A percentile compares a stretch with the other conserved stretches of the same genome.
phyloP scores from a whole-genome alignment of 2,888 invertebrate genomes.

The Fissipunctia ypsillon region DNA sequence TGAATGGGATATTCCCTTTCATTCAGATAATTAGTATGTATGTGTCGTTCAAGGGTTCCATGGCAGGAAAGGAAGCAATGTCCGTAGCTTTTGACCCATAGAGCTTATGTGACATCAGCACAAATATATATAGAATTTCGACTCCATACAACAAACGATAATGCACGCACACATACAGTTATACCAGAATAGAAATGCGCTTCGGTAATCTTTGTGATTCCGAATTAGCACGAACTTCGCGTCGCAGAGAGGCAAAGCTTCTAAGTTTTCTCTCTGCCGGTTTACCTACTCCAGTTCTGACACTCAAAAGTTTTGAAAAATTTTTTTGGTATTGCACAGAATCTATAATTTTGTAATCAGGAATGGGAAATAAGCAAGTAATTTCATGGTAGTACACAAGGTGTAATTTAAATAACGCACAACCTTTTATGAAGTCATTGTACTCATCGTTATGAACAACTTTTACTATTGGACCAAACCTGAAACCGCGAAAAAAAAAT shows the following conservation, averaged over 20 bases:
- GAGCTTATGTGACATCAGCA: not conserved
- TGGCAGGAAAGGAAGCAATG: not conserved
- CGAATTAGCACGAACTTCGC: not conserved
- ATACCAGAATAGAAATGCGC: not conserved
- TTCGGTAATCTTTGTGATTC: not conserved
- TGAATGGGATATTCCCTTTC: conserved; percentile 43
- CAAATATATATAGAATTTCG: not conserved
- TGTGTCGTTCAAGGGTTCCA: conserved; percentile 10
- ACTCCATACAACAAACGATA: not conserved
- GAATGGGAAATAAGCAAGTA: no score
- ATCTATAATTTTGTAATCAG: not conserved
- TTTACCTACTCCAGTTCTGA: no score
- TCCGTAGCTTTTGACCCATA: conserved; percentile 1
- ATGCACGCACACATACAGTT: not conserved
- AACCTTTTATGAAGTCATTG: no score
- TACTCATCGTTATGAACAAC: no score
- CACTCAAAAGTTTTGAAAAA: no score
- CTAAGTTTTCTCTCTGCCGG: no score
- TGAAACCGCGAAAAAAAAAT: no score
- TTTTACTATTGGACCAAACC: no score
- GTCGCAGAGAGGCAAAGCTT: no score
- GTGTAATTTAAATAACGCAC: no score
- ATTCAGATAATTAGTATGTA: conserved; percentile 56
- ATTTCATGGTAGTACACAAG: no score
- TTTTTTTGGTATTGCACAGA: no score